Conservation (phyloP, 2,797 vertebrate genomes). For the Poecile montanus region DNA sequence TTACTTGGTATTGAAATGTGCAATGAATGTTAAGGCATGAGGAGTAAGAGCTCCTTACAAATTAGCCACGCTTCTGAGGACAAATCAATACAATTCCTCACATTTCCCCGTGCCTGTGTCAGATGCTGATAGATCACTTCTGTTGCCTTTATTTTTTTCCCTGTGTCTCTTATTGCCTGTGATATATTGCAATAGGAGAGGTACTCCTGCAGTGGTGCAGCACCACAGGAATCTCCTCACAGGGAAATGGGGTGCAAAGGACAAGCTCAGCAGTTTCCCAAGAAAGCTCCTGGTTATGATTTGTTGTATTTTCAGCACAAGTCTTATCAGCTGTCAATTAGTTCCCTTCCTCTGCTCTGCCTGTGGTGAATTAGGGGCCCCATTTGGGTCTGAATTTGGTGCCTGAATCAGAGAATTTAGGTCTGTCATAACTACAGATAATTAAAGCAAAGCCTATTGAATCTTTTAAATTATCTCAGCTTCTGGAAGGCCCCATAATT, state of each 20-base stretch:
- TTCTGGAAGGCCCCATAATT: not conserved
- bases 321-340: not conserved
- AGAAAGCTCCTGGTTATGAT: not conserved
- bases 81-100: not conserved
- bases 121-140: not conserved
- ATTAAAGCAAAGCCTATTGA: fast-evolving
- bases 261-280: not conserved
- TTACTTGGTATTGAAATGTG: conserved; percentile 38
- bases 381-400: not conserved
- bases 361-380: not conserved
- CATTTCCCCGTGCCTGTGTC: not conserved
- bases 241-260: not conserved
- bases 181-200: not conserved
- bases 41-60: not conserved
- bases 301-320: not conserved
- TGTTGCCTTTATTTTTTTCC: not conserved
- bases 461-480: not conserved
- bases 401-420: not conserved
- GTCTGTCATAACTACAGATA: not conserved
- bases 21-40: not conserved
- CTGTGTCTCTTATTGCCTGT: not conserved
- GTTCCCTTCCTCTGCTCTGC: not conserved
- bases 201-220: not conserved
- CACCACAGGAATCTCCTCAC: not conserved
- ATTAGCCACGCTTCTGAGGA: not conserved